These are phyloP conservation scores for Dolichotis patagonum DNA, from an alignment of 2,113 vertebrate genomes.

Conservation along the genomic window DNA sequence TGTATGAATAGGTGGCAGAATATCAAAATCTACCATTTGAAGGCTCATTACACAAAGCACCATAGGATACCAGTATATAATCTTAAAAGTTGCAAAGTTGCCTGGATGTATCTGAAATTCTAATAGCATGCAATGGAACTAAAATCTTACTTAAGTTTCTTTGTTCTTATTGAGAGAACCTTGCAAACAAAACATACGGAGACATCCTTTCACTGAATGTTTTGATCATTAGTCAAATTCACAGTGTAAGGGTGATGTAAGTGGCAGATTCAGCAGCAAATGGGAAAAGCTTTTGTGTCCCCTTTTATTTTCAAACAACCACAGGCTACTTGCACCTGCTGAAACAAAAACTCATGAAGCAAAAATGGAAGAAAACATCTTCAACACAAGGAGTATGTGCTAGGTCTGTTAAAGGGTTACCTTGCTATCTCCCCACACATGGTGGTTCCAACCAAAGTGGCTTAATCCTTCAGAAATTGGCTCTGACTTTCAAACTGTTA, in stretches of 20 bases:
- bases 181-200: neutral
- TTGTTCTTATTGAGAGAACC: neutral
- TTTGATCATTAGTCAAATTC: neutral
- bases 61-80: neutral
- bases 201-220: neutral
- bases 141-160: neutral
- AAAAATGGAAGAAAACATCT: conserved; percentile 45
- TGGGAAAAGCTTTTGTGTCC: neutral
- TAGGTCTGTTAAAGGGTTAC: neutral
- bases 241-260: neutral
- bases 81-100: neutral
- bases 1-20: too few species aligned
- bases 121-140: neutral
- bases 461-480: conserved; percentile 52
- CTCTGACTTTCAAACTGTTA: conserved; percentile 36
- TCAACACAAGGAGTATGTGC: neutral
- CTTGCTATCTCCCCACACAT: neutral
- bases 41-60: neutral
- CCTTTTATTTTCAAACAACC: neutral
- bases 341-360: neutral
- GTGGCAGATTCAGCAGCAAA: neutral
- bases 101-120: neutral
- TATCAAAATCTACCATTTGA: neutral
- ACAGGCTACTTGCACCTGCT: conserved; percentile 56
- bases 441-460: conserved; percentile 13